Conservation (phyloP, 2,113 vertebrate genomes). For the Grammomys dolichurus region DNA sequence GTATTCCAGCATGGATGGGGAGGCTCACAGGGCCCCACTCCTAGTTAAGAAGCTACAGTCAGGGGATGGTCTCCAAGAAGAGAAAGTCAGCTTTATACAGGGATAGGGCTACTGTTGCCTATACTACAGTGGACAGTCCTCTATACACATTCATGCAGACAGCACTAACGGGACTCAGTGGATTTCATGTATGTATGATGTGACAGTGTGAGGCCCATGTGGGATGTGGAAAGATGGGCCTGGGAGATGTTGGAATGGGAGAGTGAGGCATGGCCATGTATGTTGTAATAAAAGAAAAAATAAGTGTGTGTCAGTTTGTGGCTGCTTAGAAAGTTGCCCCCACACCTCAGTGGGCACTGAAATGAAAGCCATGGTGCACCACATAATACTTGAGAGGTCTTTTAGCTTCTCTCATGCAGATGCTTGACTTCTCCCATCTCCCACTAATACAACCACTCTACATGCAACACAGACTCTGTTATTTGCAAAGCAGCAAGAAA, state of each 20-base stretch:
- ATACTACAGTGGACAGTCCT: not conserved
- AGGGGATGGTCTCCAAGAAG: no score
- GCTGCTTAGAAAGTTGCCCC: slow-evolving; percentile 21
- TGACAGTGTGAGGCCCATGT: not conserved
- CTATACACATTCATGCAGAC: not conserved
- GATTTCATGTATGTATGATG: not conserved
- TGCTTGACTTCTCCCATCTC: not conserved
- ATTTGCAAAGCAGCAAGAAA: not conserved
- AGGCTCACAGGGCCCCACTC: not conserved
- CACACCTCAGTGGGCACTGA: not conserved
- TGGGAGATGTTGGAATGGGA: not conserved
- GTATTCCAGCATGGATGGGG: no score
- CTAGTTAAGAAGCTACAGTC: not conserved
- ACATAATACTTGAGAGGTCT: not conserved
- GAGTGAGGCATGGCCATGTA: no score
- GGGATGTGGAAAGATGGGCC: not conserved
- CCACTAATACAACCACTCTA: not conserved
- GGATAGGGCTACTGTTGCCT: no score
- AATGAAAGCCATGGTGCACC: not conserved
- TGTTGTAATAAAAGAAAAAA: not conserved
- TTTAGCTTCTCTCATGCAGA: not conserved
- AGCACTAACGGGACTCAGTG: not conserved
- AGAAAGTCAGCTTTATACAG: no score
- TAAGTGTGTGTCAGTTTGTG: not conserved
- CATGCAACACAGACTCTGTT: not conserved